A percentile compares a stretch with the other conserved stretches of the same genome.
These are phyloP conservation scores for Okamejei kenojei DNA, from an alignment of 2,797 vertebrate species.

Conservation along the genomic window DNA sequence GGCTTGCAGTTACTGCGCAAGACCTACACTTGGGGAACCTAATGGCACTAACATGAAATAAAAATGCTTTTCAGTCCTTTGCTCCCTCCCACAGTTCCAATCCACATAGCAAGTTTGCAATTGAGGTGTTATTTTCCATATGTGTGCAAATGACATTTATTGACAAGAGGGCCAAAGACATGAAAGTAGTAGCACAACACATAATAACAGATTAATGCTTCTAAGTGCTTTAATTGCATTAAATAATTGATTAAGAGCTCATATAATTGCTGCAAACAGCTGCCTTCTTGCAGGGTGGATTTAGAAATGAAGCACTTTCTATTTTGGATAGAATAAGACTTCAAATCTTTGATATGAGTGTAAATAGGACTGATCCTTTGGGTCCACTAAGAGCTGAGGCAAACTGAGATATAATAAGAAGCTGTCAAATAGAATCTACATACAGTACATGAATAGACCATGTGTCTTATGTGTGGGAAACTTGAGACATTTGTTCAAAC, in stretches of 20 bases:
- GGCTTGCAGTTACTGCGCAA: constrained; percentile 6
- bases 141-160: not conserved
- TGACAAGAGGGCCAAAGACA: not conserved
- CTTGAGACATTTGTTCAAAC: not conserved
- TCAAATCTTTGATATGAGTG: not conserved
- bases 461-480: not conserved
- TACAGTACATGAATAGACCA: not conserved
- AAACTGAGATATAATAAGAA: constrained; percentile 20
- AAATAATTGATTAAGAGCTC: not conserved
- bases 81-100: not conserved
- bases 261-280: not conserved
- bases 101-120: not conserved
- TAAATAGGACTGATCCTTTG: constrained; percentile 19
- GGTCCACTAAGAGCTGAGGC: not conserved
- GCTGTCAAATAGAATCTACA: constrained; percentile 6
- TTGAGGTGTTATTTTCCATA: not conserved
- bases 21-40: not conserved
- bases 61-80: not conserved
- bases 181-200: not conserved
- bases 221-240: not conserved
- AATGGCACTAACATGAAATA: not conserved
- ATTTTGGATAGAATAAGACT: not conserved
- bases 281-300: not conserved
- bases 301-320: not conserved
- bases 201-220: constrained; percentile 1